A percentile compares a stretch with the other conserved stretches of the same genome.
Conservation (phyloP, 2,888 invertebrate genomes). For the Julus scanicus region DNA sequence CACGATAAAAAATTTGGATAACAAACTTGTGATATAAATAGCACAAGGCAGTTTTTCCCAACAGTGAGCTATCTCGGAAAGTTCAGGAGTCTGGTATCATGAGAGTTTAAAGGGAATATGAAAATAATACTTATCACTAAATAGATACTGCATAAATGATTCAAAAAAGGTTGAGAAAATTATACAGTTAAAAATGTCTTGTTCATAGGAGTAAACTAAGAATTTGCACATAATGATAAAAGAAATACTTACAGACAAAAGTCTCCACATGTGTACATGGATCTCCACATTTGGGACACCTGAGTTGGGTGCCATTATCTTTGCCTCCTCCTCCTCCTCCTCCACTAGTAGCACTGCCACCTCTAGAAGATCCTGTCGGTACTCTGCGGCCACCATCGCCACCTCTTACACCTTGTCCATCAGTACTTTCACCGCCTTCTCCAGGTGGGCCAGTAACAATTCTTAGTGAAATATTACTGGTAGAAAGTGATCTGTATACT, state of each 20-base stretch:
- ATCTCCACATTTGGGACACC: conserved; percentile 96
- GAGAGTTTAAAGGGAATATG: no score
- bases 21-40: no score
- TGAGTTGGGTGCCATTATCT: conserved; percentile 61
- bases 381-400: conserved; percentile 56
- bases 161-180: no score
- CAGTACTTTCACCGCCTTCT: conserved; percentile 56
- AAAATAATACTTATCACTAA: no score
- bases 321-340: conserved; percentile 65
- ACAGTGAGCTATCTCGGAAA: no score
- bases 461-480: conserved; percentile 53
- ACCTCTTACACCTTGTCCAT: conserved; percentile 58
- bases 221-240: not conserved
- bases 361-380: conserved; percentile 55
- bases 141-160: no score
- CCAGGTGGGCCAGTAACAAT: conserved; percentile 59
- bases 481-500: conserved; percentile 6
- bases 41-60: no score
- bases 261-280: conserved; percentile 98
- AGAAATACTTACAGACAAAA: conserved; percentile 80
- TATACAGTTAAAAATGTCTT: no score
- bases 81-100: not conserved
- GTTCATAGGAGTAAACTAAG: not conserved
- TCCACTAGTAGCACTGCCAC: conserved; percentile 64
- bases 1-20: no score